Base-by-base conservation (phyloP, 2,797 vertebrate species). In the Ctenosaura bakeri region DNA sequence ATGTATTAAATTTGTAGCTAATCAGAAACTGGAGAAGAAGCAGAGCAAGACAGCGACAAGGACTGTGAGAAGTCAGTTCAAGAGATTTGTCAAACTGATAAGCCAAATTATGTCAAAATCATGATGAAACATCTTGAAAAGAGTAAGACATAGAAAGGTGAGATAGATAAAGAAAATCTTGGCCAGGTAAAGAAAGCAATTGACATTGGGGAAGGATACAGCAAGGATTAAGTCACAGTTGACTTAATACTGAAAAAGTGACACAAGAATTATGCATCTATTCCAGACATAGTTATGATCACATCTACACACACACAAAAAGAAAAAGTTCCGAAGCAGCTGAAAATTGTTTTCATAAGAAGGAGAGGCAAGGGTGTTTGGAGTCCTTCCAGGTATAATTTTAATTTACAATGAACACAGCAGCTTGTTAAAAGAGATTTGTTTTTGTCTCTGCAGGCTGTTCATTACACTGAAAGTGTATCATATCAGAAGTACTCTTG, bases 291-390 rank as follows among this genome's bases (percentile, higher is more conserved):
- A 56, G 24, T 77, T 46, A 76, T 50, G 18, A 76, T 64, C 56
- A 76, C 56, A 83, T n/a, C 38, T 89, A 50, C 29, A 83, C 12
- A 89, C 59, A 24, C 29, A 83, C 12, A 89, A 56, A 24, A 29
- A 76, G 6, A 76, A 3, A 59, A 35, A 84, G 64, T 83, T 66
- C 24, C 46, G 56, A 87, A 87, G 71, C 29, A 8, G 74, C 59
- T 46, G 8, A 20, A 59, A 50, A 16, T 38, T 73, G 76, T 74
- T 56, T 86, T 86, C 50, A 76, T 54, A 52, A 35, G 4, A n/a
- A 50, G 52, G 22, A 59, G 56, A 77, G 4, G 0, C 32, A 29
- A 52, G 26, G 26, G 29, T 24, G 32, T 77, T 52, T 29, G 35
- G 76, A 18, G 32, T 29, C 24, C 1, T 87, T 62, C 46, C 38